Base-by-base conservation (phyloP, 1,140 invertebrate species). In the Galleria mellonella region DNA sequence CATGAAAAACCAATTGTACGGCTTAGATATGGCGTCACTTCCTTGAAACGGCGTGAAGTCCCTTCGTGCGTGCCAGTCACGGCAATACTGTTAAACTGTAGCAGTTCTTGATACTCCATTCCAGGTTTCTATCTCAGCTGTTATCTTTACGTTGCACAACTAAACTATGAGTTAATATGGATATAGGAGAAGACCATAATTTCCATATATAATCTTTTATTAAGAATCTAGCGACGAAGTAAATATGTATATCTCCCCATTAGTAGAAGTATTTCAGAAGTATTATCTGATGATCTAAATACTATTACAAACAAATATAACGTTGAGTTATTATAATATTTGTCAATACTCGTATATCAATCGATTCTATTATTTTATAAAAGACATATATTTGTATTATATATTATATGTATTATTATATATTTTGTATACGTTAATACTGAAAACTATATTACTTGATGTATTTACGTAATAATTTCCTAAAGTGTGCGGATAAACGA, bases 31-130 rank as follows among this genome's bases (percentile, higher is more conserved):
- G 32, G 43, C 43, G 51, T 46, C 51, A 55, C 55, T 64, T 64
- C 57, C 63, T 54, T 47, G 33, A 42, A 47, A 43, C 41, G 47
- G 47, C 47, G 46, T 53, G 49, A 48, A 52, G 43, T 35, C 37
- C 28, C 47, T 55, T 62, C 67, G 63, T 66, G 62, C 43, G 48
- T 51, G 37, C 56, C 51, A 46, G 62, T 64, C 61, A 67, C 61
- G 63, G 49, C 32, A 51, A n/a, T 40, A 30, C 42, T 45, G 43
- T 56, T 48, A n/a, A 43, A 30, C 42, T 45, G 43, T 56, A 51
- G 54, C 47, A 51, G 44, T 43, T 46, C 43, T 13, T 40, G 12
- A 33, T 48, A 37, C 35, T 13, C 1, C n/a, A 15, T 37, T 37
- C 13, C 4, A 17, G 35, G 2, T n/a, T n/a, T n/a, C 15, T 9